Base-by-base conservation (phyloP, 2,113 vertebrate species). In the Pedetes capensis region DNA sequence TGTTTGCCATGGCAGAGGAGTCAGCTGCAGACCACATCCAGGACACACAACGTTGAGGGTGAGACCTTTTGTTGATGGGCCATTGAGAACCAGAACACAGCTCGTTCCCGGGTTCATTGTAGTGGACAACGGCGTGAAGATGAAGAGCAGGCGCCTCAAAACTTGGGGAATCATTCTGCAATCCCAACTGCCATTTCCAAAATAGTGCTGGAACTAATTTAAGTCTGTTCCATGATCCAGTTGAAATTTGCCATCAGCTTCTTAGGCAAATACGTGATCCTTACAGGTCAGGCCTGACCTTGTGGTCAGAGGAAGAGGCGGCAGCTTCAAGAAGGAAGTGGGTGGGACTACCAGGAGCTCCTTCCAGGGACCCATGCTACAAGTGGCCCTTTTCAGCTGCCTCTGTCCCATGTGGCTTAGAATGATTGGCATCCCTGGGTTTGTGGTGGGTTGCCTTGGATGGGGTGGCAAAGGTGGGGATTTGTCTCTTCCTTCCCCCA, bases 291-390 rank as follows among this genome's bases (percentile, higher is more conserved):
- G 59, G 16, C 37, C 17, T 86, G 29, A 25, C 53, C 16, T 80
- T 80, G 93, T 96, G 88, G 53, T 55, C 57, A 97, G 88, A 96
- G 94, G 93, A 93, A 86, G 89, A 64, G 78, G n/a, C 57, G 34
- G 71, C 47, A 71, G 8, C 55, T 93, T 34, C n/a, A 29, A 51
- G 59, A 78, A 91, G 44, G 49, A 44, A 55, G 81, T 13, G 34
- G n/a, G 5, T 86, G 72, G 44, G 17, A 89, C 66, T n/a, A 57
- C 55, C 2, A 23, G 83, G 64, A 22, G 25, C 51, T 92, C 74
- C n/a, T 44, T 0, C 0, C 49, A 34, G 57, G 11, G 84, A 49
- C 7, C 61, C 76, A 29, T 39, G 51, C 42, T 87, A 80, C 72
- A 10, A 1, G 69, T 34, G 89, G 14, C 22, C 29, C 55, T 72